Percentiles rank a stretch among this genome's conserved stretches.
Evolutionary conservation across 1,140 invertebrate species (phyloP).

Genomic region (Macrocentrus cingulum): DNA sequence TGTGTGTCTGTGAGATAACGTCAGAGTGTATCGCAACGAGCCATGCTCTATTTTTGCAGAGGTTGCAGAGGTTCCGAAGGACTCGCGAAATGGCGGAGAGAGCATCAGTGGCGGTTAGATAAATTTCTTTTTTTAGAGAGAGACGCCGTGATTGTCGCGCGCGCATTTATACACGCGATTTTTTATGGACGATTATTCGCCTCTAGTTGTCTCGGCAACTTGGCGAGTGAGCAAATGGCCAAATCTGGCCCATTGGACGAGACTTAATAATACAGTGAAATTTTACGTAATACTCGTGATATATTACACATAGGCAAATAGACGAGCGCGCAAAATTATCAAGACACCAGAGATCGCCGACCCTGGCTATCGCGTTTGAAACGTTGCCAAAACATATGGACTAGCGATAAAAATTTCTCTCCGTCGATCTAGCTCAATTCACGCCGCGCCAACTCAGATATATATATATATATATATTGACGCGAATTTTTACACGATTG

Average conservation of each 20-base stretch:
- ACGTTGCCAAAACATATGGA: constrained; percentile 34
- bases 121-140: constrained; percentile 19
- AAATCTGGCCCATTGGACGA: no score
- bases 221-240: no score
- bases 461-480: no score
- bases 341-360: constrained; percentile 35
- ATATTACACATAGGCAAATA: not conserved
- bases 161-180: no score
- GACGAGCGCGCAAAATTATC: constrained; percentile 4
- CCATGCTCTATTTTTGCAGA: constrained; percentile 34
- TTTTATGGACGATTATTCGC: no score
- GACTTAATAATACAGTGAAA: no score
- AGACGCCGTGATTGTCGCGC: no score
- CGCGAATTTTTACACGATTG: no score
- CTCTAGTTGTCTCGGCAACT: no score
- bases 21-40: constrained; percentile 28
- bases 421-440: constrained; percentile 20
- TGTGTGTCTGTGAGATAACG: constrained; percentile 40
- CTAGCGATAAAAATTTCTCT: constrained; percentile 30
- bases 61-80: constrained; percentile 29
- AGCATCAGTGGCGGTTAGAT: constrained; percentile 28
- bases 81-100: constrained; percentile 23
- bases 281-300: not conserved
- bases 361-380: constrained; percentile 43
- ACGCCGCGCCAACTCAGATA: no score